Base-by-base conservation (phyloP, 2,113 vertebrate species). In the Pungitius pungitius region DNA sequence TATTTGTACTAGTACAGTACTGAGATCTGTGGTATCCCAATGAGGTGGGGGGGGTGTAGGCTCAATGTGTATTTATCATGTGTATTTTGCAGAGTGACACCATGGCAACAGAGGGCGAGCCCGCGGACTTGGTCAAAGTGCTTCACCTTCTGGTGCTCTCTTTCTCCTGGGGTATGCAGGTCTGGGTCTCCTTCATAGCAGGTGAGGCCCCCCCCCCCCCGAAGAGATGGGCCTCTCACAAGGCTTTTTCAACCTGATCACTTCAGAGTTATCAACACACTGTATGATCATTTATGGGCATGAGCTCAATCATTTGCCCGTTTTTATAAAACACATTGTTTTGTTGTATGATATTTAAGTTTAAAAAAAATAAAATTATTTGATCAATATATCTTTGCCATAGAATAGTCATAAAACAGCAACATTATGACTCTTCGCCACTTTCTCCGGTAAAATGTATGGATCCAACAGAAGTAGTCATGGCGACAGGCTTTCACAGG, bases 151-250 rank as follows among this genome's bases (percentile, higher is more conserved):
- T 96, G 74, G 59, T 95, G 47, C 92, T 97, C 26, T 94, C 96
- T 0, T 94, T 95, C 58, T 85, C 92, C 62, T 97, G 95, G 95
- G 96, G 96, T 47, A 95, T 95, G 94, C 95, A 97, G 85, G 74
- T 95, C 49, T 97, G 96, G 96, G 94, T 96, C 58, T 94, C 96
- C 8, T 96, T 97, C 71, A 92, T 95, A 35, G 93, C 94, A 92
- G 96, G 96, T 97, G 70, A 63, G 76, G 18, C 11, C 42, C 26
- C 35, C 37, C 65, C 11, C 42, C 26, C 35, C 37, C 65, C 39
- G 3, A 24, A 20, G 0, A 37, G 22, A 18, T 22, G 20, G 20
- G 9, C 47, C 47, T 49, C 20, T 49, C 47, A 52, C n/a, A 11
- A 3, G 6, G 20, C 8, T 12, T 24, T 12, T 10, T n/a, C 2